Evolutionary conservation across 2,113 vertebrate species (phyloP).

Genomic region (Paracanthobrama guichenoti): DNA sequence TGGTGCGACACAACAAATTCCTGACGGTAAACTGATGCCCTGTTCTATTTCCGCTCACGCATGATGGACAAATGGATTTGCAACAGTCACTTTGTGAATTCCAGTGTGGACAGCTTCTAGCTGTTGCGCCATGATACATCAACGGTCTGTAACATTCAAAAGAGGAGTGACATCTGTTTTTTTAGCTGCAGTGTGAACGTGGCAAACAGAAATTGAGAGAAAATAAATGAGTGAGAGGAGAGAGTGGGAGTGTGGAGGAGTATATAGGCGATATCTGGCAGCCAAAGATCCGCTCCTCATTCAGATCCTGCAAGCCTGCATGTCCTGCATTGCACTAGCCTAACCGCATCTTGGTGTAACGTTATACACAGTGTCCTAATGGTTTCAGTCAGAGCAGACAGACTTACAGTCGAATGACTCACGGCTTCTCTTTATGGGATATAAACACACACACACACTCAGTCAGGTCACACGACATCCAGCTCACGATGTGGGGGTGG

Average conservation of each 20-base stretch:
- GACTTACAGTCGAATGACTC: conserved; percentile 14
- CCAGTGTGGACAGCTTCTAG: too few species aligned
- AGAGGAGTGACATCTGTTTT: background rate
- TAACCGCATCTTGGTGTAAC: background rate
- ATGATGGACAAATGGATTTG: too few species aligned
- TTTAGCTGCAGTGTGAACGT: background rate
- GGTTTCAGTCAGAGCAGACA: conserved; percentile 25
- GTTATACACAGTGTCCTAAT: conserved; percentile 4
- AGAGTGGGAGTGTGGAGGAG: conserved; percentile 14
- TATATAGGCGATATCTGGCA: background rate
- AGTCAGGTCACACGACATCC: conserved; percentile 8
- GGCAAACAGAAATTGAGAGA: conserved; percentile 33
- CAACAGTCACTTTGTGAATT: too few species aligned
- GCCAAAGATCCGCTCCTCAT: conserved; percentile 17
- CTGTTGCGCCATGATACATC: too few species aligned
- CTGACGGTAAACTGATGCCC: too few species aligned
- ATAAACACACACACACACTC: background rate
- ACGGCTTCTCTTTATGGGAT: background rate
- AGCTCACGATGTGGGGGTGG: background rate
- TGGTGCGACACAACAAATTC: too few species aligned
- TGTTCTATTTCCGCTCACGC: too few species aligned
- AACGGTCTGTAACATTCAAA: background rate
- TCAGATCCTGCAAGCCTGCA: conserved; percentile 43
- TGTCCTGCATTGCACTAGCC: background rate
- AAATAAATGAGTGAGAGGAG: conserved; percentile 16